These are phyloP conservation scores for Sebastes melanostomus DNA, from an alignment of 2,797 vertebrate species.

Conservation along the genomic window DNA sequence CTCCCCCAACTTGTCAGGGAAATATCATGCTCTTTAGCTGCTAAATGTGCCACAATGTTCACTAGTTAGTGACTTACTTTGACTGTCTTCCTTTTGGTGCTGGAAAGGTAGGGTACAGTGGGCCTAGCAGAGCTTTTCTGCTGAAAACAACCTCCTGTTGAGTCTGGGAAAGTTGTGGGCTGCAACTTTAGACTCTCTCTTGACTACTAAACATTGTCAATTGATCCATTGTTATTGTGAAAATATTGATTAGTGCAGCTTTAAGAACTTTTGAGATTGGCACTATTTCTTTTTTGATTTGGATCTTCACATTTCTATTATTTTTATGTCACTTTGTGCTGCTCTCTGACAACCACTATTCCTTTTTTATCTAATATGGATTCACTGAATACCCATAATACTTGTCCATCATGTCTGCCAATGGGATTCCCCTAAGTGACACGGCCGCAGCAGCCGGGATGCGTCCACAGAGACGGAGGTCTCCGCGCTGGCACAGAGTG, in stretches of 20 bases:
- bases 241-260: neutral
- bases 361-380: slow-evolving; percentile 1
- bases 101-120: neutral
- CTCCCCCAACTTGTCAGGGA: neutral
- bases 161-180: neutral
- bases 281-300: neutral
- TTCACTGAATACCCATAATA: slow-evolving; percentile 5
- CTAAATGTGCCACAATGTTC: neutral
- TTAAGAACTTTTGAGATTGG: neutral
- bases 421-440: neutral
- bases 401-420: slow-evolving; percentile 5
- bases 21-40: neutral
- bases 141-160: neutral
- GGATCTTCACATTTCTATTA: neutral
- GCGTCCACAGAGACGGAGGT: slow-evolving; percentile 40
- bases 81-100: neutral
- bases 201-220: neutral
- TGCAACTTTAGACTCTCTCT: neutral
- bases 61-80: neutral
- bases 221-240: neutral
- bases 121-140: neutral
- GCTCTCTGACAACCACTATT: neutral
- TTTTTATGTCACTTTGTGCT: neutral
- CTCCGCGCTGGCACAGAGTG: slow-evolving; percentile 53
- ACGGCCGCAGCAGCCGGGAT: slow-evolving; percentile 6